Evolutionary conservation across 2,113 vertebrate species (phyloP).

Genomic region (Brachypodius melanocephalos): DNA sequence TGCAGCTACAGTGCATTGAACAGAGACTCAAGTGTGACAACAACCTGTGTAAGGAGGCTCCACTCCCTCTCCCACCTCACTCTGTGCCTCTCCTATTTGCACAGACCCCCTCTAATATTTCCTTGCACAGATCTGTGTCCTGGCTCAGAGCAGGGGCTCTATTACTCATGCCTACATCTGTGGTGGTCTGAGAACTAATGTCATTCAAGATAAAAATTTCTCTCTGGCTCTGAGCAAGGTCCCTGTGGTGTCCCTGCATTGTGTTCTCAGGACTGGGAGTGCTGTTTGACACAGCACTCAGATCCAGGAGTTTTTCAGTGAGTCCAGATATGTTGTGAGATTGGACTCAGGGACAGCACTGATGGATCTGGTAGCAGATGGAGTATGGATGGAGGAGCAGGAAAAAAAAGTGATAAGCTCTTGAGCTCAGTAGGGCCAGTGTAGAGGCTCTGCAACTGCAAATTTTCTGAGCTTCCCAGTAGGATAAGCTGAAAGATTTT

Average conservation of each 20-base stretch:
- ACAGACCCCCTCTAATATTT: not conserved
- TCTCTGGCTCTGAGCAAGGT: not conserved
- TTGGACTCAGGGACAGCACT: not conserved
- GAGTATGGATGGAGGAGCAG: not conserved
- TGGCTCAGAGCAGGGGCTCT: not conserved
- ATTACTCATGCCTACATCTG: not conserved
- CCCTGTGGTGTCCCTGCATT: not conserved
- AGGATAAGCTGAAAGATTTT: not conserved
- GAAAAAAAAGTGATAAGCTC: not conserved
- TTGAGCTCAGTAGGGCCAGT: not conserved
- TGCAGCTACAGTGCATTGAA: not conserved
- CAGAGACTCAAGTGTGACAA: not conserved
- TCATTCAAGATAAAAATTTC: not conserved
- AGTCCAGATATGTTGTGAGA: not conserved
- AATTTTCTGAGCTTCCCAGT: not conserved
- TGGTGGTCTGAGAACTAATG: not conserved
- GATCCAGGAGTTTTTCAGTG: not conserved
- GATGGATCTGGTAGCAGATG: not conserved
- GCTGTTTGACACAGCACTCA: not conserved
- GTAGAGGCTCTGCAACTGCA: not conserved
- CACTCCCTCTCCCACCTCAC: fast-evolving
- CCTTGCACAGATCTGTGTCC: no score
- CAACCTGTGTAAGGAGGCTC: not conserved
- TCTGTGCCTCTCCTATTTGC: not conserved
- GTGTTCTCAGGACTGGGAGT: not conserved